phyloP scores from a whole-genome alignment of 2,113 vertebrate genomes.

The Psittacus erithacus region DNA sequence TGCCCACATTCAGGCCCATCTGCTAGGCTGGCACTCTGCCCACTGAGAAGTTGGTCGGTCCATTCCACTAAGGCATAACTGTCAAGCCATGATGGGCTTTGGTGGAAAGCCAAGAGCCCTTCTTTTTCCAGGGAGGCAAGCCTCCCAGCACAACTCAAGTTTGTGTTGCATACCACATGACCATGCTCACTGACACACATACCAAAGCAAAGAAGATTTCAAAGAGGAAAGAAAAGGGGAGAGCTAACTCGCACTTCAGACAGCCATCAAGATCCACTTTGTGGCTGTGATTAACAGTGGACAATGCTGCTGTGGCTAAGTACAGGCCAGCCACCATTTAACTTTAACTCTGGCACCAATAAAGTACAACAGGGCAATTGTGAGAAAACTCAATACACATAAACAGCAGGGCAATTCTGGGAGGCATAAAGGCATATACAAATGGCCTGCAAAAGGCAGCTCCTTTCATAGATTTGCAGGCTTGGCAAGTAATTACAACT shows the following conservation, averaged over 20 bases:
- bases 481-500: not conserved
- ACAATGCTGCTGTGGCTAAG: not conserved
- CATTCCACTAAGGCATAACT: conserved; percentile 33
- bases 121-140: conserved; percentile 27
- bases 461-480: rapidly evolving
- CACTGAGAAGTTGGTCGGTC: conserved; percentile 30
- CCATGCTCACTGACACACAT: conserved; percentile 35
- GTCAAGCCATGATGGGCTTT: conserved; percentile 52
- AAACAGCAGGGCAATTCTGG: not conserved
- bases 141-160: not conserved
- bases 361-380: conserved; percentile 23
- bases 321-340: not conserved
- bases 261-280: not conserved
- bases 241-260: conserved; percentile 30
- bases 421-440: not conserved
- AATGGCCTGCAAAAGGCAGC: not conserved
- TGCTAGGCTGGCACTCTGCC: conserved; percentile 71
- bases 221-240: conserved; percentile 12
- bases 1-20: conserved; percentile 67
- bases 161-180: conserved; percentile 38
- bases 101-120: conserved; percentile 63
- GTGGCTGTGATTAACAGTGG: not conserved
- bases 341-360: not conserved
- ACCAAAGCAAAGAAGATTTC: conserved; percentile 55
- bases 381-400: not conserved